Evolutionary conservation across 2,888 invertebrate species (phyloP), one percentile per base, ranked within the genome.

Genomic region (Tipula unca): DNA sequence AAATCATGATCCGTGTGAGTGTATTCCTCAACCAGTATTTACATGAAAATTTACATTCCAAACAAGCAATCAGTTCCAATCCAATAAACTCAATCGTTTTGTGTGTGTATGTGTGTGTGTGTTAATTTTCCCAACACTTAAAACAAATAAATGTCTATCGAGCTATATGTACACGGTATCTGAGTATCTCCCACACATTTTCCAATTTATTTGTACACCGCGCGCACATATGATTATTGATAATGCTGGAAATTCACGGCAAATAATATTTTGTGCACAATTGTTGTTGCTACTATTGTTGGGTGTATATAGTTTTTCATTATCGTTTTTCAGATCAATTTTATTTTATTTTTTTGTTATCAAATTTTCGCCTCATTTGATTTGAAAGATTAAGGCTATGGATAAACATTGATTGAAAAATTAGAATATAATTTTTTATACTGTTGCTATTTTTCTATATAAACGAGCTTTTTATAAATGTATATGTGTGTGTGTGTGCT

Each of bases 281-380:
- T 48, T 48, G 48, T 48, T 48, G 48, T 48, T 48, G 48, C 17
- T 48, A 17, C 8, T 17, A 48, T n/a, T n/a, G n/a, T n/a, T n/a
- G n/a, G n/a, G 8, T 13, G 69, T 69, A 14, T 69, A 25, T 69
- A 69, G 25, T 69, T 20, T 69, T 69, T 69, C 69, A 69, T 69
- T 69, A 48, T 69, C 69, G 10, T 25, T 69, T 69, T 69, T 1
- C 20, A 25, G 48, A 48, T 48, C 48, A 17, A 48, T 48, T 48
- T 69, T 69, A 25, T 69, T 69, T 5, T 69, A 6, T 6, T 54
- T 17, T 54, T 54, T 17, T 69, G 20, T 25, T 69, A 69, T 69
- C 69, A 69, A 69, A 69, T 69, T 69, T 25, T 69, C 69, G 69
- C 69, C 69, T 69, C 69, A 69, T 69, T 69, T 69, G 69, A 69